Percentiles rank a stretch among this genome's conserved stretches.
These are phyloP conservation scores for Hecatera dysodea DNA, from an alignment of 2,888 invertebrate species.

Conservation along the genomic window DNA sequence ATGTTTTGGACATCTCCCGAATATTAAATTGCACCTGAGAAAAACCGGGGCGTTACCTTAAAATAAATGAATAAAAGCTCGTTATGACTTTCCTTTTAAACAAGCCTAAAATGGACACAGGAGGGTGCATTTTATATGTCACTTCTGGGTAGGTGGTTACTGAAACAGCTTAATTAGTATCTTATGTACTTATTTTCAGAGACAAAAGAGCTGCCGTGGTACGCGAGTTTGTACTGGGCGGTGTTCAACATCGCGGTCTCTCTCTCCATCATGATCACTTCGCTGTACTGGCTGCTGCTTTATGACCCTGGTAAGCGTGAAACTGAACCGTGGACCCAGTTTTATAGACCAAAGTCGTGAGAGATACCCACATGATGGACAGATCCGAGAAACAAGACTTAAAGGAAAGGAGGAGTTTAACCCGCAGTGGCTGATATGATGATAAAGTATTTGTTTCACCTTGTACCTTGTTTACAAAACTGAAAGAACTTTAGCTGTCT, in stretches of 20 bases:
- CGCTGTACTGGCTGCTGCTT: constrained; percentile 86
- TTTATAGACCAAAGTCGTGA: neutral
- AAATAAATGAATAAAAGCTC: too few relatives aligned
- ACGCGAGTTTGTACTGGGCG: constrained; percentile 84
- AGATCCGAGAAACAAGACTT: neutral
- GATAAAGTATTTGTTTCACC: neutral
- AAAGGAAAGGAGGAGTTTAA: neutral
- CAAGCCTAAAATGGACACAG: too few relatives aligned
- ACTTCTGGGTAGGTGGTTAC: neutral
- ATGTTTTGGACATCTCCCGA: too few relatives aligned
- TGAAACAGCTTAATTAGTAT: neutral
- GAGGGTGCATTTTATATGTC: neutral
- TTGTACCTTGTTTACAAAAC: constrained; percentile 13
- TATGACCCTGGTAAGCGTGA: constrained; percentile 78
- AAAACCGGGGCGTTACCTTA: too few relatives aligned
- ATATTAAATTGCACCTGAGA: too few relatives aligned
- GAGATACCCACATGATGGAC: neutral
- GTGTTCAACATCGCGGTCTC: constrained; percentile 80
- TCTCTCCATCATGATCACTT: constrained; percentile 82
- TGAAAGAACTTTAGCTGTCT: neutral
- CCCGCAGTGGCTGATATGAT: neutral
- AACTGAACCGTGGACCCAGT: neutral
- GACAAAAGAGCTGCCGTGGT: constrained; percentile 80
- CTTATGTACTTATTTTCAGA: constrained; percentile 58
- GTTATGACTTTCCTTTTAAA: neutral